Conservation (phyloP, 2,888 invertebrate species). For the Hyppa rectilinea region DNA sequence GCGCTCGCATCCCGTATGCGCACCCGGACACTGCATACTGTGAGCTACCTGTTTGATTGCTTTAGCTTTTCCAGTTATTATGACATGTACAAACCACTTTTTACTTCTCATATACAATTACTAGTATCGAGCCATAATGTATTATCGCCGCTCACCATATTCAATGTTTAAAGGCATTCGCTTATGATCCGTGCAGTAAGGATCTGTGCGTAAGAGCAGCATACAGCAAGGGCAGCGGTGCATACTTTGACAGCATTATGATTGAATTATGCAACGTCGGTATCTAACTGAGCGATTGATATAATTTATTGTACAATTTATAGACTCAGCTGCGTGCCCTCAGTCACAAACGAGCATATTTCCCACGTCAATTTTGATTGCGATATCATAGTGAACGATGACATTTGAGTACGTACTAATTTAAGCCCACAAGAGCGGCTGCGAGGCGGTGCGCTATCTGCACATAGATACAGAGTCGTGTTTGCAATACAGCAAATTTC, state of each 20-base stretch:
- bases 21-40: conserved; percentile 84
- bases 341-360: conserved; percentile 88
- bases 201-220: too few relatives aligned
- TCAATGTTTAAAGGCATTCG: conserved; percentile 55
- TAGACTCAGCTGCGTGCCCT: conserved; percentile 80
- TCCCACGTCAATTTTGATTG: conserved; percentile 90
- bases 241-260: conserved; percentile 74
- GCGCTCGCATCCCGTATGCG: conserved; percentile 81
- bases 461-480: conserved; percentile 76
- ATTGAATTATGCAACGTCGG: conserved; percentile 86
- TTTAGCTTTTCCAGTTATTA: conserved; percentile 81
- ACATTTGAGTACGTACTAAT: conserved; percentile 87
- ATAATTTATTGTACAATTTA: conserved; percentile 89
- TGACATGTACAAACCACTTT: conserved; percentile 77
- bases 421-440: conserved; percentile 80
- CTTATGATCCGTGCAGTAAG: conserved; percentile 60
- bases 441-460: conserved; percentile 79
- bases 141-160: conserved; percentile 59
- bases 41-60: conserved; percentile 77
- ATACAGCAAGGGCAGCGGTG: conserved; percentile 60
- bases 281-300: conserved; percentile 76
- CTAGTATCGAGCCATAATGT: conserved; percentile 63
- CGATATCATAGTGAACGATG: conserved; percentile 88
- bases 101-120: conserved; percentile 68
- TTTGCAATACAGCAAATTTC: conserved; percentile 71